Base-by-base conservation (phyloP, 2,113 vertebrate species). In the Scopus umbretta region DNA sequence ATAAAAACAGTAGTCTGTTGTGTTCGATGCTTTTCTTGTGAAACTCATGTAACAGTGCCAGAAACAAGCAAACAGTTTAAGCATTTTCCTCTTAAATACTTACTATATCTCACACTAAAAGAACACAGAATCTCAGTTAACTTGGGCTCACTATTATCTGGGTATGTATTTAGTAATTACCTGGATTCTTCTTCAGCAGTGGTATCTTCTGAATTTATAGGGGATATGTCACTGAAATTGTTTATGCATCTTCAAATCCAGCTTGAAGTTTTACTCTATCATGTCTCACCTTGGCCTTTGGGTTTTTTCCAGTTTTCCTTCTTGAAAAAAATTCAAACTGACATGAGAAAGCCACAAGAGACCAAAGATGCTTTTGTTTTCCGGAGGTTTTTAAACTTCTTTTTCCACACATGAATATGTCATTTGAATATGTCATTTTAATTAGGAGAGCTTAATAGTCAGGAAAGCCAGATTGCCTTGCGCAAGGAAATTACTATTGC, bases 1-100 rank as follows among this genome's bases (percentile, higher is more conserved):
- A 79, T 86, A 89, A 91, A 96, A 95, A 92, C 92, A 87, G 80
- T 55, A 82, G 72, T 90, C 92, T 95, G 83, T 11, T 89, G 68
- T 17, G 85, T 63, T 90, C 5, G 6, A 2, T 75, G 87, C 73
- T 81, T 79, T 94, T 61, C 86, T 91, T 53, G 36, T 58, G 73
- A 80, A 89, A 93, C 62, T 88, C 67, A 79, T 84, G 71, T 49
- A 72, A 18, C 95, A 78, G 50, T 0, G 49, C 68, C 82, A 95
- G 88, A 94, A 94, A 65, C 58, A 61, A 92, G 91, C 59, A 95
- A 89, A 84, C 4, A 80, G 42, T 76, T 90, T 20, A 11, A 92
- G 85, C 45, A 56, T 90, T 86, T 83, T 45, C 43, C 65, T 29
- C 43, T 47, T 74, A 19, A 92, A 94, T 70, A 70, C 43, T 92